phyloP scores from a whole-genome alignment of 2,797 vertebrate species.

The Chrysocyon brachyurus region DNA sequence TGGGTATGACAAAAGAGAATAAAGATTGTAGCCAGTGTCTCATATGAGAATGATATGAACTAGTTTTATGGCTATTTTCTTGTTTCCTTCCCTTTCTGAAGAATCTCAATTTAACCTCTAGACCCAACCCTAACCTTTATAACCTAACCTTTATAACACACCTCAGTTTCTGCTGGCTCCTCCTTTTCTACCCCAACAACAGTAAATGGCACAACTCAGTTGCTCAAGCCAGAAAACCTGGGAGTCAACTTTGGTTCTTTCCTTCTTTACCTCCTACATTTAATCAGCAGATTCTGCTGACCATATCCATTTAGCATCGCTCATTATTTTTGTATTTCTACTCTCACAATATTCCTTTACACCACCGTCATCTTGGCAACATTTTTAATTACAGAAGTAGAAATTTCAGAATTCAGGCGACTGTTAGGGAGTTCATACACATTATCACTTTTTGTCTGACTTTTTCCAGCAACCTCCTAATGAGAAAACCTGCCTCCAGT shows the following conservation, averaged over 20 bases:
- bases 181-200: not conserved
- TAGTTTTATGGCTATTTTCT: not conserved
- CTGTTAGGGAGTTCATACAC: not conserved
- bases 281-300: not conserved
- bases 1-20: not conserved
- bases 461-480: not conserved
- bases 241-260: not conserved
- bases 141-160: no score
- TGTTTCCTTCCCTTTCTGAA: not conserved
- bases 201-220: no score
- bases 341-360: not conserved
- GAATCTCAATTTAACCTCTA: not conserved
- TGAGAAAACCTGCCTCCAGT: not conserved
- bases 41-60: not conserved
- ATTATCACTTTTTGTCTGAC: not conserved
- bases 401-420: not conserved
- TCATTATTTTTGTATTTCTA: not conserved
- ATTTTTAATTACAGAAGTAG: conserved; percentile 42
- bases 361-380: not conserved
- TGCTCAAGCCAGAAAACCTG: not conserved
- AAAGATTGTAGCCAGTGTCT: not conserved
- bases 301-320: not conserved
- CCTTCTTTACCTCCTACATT: not conserved
- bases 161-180: accelerated
- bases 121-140: not conserved